phyloP scores from a whole-genome alignment of 2,888 invertebrate species.

The Steinernema scapterisci region DNA sequence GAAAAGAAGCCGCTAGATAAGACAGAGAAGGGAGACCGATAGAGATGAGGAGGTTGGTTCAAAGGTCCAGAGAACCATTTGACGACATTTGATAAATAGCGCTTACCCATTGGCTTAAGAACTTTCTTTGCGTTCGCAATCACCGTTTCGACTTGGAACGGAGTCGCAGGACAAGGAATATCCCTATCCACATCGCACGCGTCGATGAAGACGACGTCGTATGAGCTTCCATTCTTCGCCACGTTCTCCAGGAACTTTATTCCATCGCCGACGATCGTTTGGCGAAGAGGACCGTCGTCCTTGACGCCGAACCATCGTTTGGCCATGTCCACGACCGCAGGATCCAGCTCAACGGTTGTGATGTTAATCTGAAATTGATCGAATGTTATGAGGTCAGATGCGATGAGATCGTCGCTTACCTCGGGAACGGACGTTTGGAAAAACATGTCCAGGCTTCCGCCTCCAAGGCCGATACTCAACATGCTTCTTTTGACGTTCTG shows the following conservation, averaged over 20 bases:
- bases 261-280: conserved; percentile 55
- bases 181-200: conserved; percentile 52
- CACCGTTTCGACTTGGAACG: conserved; percentile 43
- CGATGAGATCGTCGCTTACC: not conserved
- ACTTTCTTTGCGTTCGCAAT: conserved; percentile 39
- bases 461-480: conserved; percentile 56
- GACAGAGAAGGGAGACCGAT: not conserved
- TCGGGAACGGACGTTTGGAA: conserved; percentile 50
- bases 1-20: no score
- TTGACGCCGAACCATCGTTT: conserved; percentile 58
- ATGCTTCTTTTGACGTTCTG: conserved; percentile 12
- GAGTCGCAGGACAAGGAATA: conserved; percentile 54
- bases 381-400: no score
- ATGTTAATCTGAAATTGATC: conserved; percentile 42
- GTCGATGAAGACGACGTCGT: conserved; percentile 58
- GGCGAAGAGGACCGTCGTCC: conserved; percentile 45
- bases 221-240: conserved; percentile 26
- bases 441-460: conserved; percentile 61
- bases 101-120: conserved; percentile 1
- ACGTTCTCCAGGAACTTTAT: conserved; percentile 47
- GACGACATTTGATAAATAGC: not conserved
- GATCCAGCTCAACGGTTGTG: conserved; percentile 48
- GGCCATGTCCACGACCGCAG: conserved; percentile 52
- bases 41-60: not conserved
- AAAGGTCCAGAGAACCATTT: no score